Base-by-base conservation (phyloP, 2,888 invertebrate genomes). In the Agrotis exclamationis region DNA sequence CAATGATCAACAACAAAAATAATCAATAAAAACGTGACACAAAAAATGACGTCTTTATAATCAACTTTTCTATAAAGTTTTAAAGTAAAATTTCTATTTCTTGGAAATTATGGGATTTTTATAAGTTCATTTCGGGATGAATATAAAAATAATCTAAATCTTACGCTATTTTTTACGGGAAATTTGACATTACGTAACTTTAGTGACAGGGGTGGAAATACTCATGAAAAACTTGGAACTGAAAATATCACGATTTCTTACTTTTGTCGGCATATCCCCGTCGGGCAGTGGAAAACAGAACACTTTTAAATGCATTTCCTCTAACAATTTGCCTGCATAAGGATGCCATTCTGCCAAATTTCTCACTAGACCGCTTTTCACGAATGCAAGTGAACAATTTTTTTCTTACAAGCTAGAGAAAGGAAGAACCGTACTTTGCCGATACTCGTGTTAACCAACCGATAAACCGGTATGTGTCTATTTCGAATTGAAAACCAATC, bases 261-360 rank as follows among this genome's bases (percentile, higher is more conserved):
- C 97, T 97, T 97, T 97, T 97, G 89, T 96, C 96, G 82, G 96
- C 93, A 89, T 95, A 96, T 89, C 97, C 97, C 88, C 97, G 96
- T 84, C 96, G 96, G 87, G 97, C 97, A 86, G 97, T 96, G 85
- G 97, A 96, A 89, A 97, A 96, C 85, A 97, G 91, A 84, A 97
- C 96, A 96, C 97, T 97, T 93, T 96, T 97, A 90, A 97, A 96
- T 87, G 97, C 97, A 91, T 97, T 95, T 95, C 96, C 97, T 78
- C 97, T 95, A 89, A 97, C 94, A 93, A 97, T 96, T 96, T 97
- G 97, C 95, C 97, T 97, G 96, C 97, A 98, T 92, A 98, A 94
- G 86, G 98, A 97, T 95, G 98, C 98, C 98, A 98, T 98, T 87
- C 97, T 96, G 96, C 87, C 87, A 85, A 88, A 87, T 79, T 92